These are phyloP conservation scores for Phallusia fumigata DNA, from an alignment of 23 tunicate species.

Conservation along the genomic window DNA sequence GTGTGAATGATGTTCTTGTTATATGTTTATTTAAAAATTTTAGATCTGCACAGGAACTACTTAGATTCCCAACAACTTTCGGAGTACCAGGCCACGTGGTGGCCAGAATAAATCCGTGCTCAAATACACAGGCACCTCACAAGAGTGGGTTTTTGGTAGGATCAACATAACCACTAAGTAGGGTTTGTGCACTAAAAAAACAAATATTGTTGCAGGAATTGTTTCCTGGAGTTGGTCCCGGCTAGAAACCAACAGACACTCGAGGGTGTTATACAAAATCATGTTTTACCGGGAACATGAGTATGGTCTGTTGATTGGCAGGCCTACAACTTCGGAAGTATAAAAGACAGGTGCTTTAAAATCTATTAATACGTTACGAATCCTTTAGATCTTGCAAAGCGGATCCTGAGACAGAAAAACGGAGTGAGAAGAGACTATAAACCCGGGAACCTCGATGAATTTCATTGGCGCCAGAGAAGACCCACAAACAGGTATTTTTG, in stretches of 20 bases:
- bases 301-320: background rate
- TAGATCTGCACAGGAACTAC: background rate
- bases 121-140: background rate
- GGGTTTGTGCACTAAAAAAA: background rate
- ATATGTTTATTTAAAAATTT: too few species aligned
- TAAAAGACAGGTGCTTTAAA: background rate
- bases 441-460: background rate
- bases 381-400: background rate
- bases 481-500: background rate
- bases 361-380: background rate
- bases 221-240: background rate
- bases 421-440: background rate
- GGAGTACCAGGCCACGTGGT: conserved; percentile 22
- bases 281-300: background rate
- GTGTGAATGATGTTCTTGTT: background rate
- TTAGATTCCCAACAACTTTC: background rate
- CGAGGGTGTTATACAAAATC: background rate
- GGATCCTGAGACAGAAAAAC: background rate
- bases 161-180: background rate
- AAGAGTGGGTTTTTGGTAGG: conserved; percentile 24
- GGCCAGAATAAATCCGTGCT: conserved; percentile 5
- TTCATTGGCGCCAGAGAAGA: background rate
- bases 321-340: background rate
- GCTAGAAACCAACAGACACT: background rate
- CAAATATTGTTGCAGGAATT: background rate